Evolutionary conservation across 2,113 vertebrate species (phyloP).

Genomic region (Cololabis saira): DNA sequence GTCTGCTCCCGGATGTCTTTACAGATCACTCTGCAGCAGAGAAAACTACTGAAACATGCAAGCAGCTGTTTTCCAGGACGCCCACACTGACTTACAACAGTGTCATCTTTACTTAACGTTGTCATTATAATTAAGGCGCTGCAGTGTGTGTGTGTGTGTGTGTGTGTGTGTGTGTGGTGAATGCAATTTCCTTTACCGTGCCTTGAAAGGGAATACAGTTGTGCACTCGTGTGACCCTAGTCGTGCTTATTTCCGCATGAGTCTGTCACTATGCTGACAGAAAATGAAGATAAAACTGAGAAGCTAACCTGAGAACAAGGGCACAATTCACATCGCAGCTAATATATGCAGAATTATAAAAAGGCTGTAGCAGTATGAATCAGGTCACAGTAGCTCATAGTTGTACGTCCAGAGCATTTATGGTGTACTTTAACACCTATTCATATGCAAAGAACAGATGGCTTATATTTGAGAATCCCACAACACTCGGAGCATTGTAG

Average conservation of each 20-base stretch:
- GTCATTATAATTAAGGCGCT: slow-evolving; percentile 24
- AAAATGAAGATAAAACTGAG: not conserved
- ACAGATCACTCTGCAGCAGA: slow-evolving; percentile 37
- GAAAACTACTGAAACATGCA: slow-evolving; percentile 37
- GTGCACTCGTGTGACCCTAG: not conserved
- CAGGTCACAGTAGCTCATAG: slow-evolving; percentile 50
- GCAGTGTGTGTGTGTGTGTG: not conserved
- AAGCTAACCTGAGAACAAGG: slow-evolving; percentile 9
- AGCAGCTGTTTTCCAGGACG: slow-evolving; percentile 41
- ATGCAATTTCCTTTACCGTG: not conserved
- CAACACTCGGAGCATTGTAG: slow-evolving; percentile 71
- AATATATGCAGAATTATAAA: slow-evolving; percentile 53
- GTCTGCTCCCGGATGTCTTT: slow-evolving; percentile 53
- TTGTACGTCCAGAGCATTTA: slow-evolving; percentile 33
- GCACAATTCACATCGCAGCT: slow-evolving; percentile 34
- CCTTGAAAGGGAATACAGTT: no score
- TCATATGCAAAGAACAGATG: slow-evolving; percentile 54
- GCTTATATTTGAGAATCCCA: slow-evolving; percentile 69
- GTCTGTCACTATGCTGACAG: not conserved
- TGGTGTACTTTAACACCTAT: slow-evolving; percentile 65
- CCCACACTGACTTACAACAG: slow-evolving; percentile 20
- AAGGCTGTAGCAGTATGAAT: slow-evolving; percentile 41
- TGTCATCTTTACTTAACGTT: slow-evolving; percentile 39
- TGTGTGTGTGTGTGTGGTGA: not conserved
- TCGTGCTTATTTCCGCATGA: slow-evolving; percentile 4